phyloP scores from a whole-genome alignment of 2,888 invertebrate species.

The Acrocera orbiculus region DNA sequence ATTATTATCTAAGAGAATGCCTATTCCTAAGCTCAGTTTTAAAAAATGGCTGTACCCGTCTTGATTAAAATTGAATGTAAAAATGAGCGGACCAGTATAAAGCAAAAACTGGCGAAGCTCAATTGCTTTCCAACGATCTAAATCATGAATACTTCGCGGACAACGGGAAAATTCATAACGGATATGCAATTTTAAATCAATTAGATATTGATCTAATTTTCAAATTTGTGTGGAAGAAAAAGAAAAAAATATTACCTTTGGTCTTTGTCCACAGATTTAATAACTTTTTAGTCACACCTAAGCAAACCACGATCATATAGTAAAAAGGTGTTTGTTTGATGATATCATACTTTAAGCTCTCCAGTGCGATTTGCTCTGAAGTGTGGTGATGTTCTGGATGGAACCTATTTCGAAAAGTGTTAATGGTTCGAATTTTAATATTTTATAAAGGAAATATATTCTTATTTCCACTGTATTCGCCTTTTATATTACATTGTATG shows the following conservation, averaged over 20 bases:
- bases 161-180: conserved; percentile 1
- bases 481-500: too few species aligned
- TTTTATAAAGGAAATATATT: too few species aligned
- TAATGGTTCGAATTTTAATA: too few species aligned
- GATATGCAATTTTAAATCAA: neutral
- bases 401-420: neutral
- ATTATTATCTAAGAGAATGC: conserved; percentile 5
- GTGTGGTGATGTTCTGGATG: neutral
- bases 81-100: conserved; percentile 4
- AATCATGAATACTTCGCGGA: neutral
- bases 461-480: too few species aligned
- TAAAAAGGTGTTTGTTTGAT: neutral
- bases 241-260: neutral
- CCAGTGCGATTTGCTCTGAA: neutral
- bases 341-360: neutral
- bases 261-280: neutral
- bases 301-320: conserved; percentile 3
- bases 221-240: neutral
- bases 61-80: conserved; percentile 1
- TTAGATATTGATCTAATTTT: neutral
- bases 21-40: conserved; percentile 9
- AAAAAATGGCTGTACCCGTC: conserved; percentile 13
- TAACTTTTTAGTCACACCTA: conserved; percentile 1
- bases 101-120: conserved; percentile 12
- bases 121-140: conserved; percentile 6